Evolutionary conservation across 2,888 invertebrate species (phyloP), one percentile per base, ranked within the genome.

Genomic region (Seladonia tumulorum): DNA sequence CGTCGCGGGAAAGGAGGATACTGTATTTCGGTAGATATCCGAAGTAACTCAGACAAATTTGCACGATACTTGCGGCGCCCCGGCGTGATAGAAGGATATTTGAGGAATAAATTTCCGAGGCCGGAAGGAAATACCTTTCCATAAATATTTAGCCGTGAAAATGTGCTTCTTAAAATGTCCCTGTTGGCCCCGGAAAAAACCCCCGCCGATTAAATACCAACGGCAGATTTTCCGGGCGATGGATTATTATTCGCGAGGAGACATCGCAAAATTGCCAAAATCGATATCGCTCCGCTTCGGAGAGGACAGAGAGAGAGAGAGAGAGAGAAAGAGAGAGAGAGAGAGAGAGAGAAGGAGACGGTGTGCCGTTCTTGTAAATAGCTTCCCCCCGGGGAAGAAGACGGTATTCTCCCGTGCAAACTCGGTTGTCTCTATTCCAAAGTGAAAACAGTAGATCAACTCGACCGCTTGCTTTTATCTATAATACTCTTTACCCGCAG

Each of bases 41-140:
- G 85, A 76, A 88, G 86, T 87, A 89, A 88, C 81, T 77, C 79
- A 57, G 83, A 91, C 82, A 91, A 92, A 92, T 92, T 92, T 92
- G 88, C 90, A 83, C 85, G 83, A 29, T 85, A 91, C 91, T 91
- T 91, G 90, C 90, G 91, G 89, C 57, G n/a, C 88, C 84, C 79
- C 85, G 83, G 74, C 82, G 82, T 45, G 29, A 35, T 47, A 42
- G 63, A 76, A 72, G 39, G 49, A 68, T 80, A 80, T 80, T 57
- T 71, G 29, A 83, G 57, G 66, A 76, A 76, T 45, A 73, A 66
- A 77, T 42, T 66, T 47, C 39, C 47, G 10, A 5, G 22, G n/a
- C n/a, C 73, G 47, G 18, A 47, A 42, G 63, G 16, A 29, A 29
- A 66, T 49, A 60, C 14, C 42, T 39, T 49, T 29, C 14, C 63